Evolutionary conservation across 2,888 invertebrate genomes (phyloP), one percentile per base, ranked within the genome.

Genomic region (Orchesellides sinensis): DNA sequence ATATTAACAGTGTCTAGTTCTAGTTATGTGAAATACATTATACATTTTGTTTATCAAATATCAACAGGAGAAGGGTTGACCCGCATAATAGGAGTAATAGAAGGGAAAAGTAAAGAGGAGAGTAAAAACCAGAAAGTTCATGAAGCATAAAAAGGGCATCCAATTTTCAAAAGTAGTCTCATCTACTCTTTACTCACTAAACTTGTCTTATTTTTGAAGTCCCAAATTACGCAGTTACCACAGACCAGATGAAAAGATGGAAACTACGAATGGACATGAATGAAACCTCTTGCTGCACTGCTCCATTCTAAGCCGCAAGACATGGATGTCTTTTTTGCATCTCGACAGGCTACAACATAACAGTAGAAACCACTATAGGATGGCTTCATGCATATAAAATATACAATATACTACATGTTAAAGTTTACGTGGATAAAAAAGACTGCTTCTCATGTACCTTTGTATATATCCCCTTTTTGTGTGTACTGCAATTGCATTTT

Each of bases 111-210:
- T n/a, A 21, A 29, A 35, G 52, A 63, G 1, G 73, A 32, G 17
- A 47, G 59, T 72, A 63, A 73, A n/a, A 63, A 27, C 52, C 40
- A 40, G 65, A 54, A 75, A 75, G 65, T 75, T 66, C 75, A 75
- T 75, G 75, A 75, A 75, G 75, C 75, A 75, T 75, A 75, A 75
- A 75, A 75, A 54, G 40, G 29, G 66, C 75, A 75, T 75, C 75
- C 65, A 75, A 75, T 75, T 75, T 75, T 75, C 65, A 52, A 75
- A 75, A 75, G 75, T 75, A 75, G 75, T 72, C 75, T 75, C 56
- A 56, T 70, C 66, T 52, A 54, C 54, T 54, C 56, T 14, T n/a
- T 49, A 45, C 63, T 47, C 27, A 63, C 32, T 45, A 73, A 73
- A 73, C 49, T 65, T 63, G 21, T 25, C 21, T 49, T 63, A 40